phyloP scores from a whole-genome alignment of 2,797 vertebrate species.

The Tamandua tetradactyla region DNA sequence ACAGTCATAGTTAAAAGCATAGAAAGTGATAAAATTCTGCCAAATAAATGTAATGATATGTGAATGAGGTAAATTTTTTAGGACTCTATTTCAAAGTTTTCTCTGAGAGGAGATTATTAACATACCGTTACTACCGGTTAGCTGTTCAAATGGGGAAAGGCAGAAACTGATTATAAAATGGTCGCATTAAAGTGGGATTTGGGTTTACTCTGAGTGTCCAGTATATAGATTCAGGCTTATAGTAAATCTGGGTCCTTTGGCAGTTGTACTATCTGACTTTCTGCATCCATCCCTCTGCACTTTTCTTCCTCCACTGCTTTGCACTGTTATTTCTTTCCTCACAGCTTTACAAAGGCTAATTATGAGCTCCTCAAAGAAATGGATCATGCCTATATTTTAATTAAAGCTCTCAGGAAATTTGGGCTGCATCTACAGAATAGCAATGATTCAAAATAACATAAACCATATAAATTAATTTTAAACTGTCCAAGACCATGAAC shows the following conservation, averaged over 20 bases:
- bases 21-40: neutral
- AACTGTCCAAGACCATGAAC: neutral
- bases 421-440: neutral
- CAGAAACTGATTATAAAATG: slow-evolving; percentile 55
- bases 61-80: neutral
- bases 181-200: slow-evolving; percentile 70
- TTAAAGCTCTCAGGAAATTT: slow-evolving; percentile 54
- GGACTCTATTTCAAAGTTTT: slow-evolving; percentile 40
- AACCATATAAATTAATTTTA: neutral
- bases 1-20: neutral
- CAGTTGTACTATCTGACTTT: slow-evolving; percentile 13
- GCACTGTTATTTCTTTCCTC: slow-evolving; percentile 59
- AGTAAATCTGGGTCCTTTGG: slow-evolving; percentile 39
- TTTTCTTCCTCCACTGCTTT: neutral
- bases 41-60: slow-evolving; percentile 15
- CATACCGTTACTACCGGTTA: slow-evolving; percentile 41
- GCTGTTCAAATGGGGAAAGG: slow-evolving; percentile 18
- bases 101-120: slow-evolving; percentile 52
- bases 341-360: slow-evolving; percentile 28
- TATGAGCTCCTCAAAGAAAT: slow-evolving; percentile 35
- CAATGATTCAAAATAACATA: slow-evolving; percentile 2
- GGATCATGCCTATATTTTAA: slow-evolving; percentile 41
- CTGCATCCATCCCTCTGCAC: neutral
- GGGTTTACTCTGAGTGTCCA: slow-evolving; percentile 57
- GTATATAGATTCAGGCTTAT: slow-evolving; percentile 49